Percentiles rank a stretch among this genome's conserved stretches.
Conservation (phyloP, 2,888 invertebrate species). For the Brenthis daphne region DNA sequence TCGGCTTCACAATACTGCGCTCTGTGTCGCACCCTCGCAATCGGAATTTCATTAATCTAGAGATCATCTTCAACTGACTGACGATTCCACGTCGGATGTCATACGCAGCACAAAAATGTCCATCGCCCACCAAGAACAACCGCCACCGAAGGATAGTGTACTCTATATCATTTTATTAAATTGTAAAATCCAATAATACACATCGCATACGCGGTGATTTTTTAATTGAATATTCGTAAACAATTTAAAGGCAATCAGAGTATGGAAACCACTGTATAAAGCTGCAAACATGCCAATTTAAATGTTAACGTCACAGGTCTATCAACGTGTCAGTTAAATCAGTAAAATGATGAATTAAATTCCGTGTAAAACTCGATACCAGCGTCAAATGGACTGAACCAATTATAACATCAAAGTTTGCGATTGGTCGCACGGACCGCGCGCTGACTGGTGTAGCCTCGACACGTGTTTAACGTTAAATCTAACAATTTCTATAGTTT, state of each 20-base stretch:
- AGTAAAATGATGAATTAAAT: conserved; percentile 63
- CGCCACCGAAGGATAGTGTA: conserved; percentile 23
- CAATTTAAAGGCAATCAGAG: conserved; percentile 52
- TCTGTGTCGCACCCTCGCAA: conserved; percentile 32
- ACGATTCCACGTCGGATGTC: conserved; percentile 33
- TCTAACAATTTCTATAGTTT: background rate
- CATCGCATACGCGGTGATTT: conserved; percentile 34
- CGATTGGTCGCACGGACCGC: conserved; percentile 26
- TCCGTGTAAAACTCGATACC: conserved; percentile 53
- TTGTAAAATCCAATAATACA: conserved; percentile 27
- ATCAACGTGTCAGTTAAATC: conserved; percentile 58
- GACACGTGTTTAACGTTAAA: background rate
- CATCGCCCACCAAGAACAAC: conserved; percentile 24
- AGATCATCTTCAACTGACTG: conserved; percentile 40
- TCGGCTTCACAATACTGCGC: conserved; percentile 32
- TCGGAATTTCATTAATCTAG: conserved; percentile 39
- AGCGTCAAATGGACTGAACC: conserved; percentile 49
- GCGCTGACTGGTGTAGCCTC: background rate
- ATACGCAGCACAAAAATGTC: conserved; percentile 33
- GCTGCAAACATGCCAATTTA: conserved; percentile 52
- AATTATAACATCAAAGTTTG: conserved; percentile 57
- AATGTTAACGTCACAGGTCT: conserved; percentile 52
- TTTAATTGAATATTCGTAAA: conserved; percentile 46
- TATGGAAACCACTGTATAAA: conserved; percentile 48
- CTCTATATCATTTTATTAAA: conserved; percentile 28